phyloP scores from a whole-genome alignment of 2,888 invertebrate species.

The Dolichopus griseipennis region DNA sequence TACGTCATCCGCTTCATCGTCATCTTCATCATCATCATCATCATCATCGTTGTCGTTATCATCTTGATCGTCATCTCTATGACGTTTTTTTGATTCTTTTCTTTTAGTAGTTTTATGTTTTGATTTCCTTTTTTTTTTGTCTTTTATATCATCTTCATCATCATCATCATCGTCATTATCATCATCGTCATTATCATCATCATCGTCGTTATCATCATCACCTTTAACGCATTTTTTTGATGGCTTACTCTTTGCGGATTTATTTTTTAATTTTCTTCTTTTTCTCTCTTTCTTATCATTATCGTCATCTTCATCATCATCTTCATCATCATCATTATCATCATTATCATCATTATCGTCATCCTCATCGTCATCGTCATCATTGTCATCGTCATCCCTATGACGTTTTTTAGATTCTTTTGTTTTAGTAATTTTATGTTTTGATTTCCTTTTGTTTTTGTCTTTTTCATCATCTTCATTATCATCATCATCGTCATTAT shows the following conservation, averaged over 20 bases:
- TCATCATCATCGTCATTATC: slow-evolving; percentile 29
- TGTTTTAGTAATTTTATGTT: too few relatives aligned
- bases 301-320: slow-evolving; percentile 39
- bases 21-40: slow-evolving; percentile 37
- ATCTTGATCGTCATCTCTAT: slow-evolving; percentile 26
- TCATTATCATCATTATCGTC: slow-evolving; percentile 32
- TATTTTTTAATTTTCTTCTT: slow-evolving; percentile 27
- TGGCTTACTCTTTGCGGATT: neutral
- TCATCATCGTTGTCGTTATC: slow-evolving; percentile 32
- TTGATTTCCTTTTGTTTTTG: too few relatives aligned
- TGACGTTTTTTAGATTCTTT: too few relatives aligned
- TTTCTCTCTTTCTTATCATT: slow-evolving; percentile 41
- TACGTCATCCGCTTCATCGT: slow-evolving; percentile 30
- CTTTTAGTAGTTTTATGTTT: neutral
- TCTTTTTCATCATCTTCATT: slow-evolving; percentile 10
- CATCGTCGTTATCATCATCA: slow-evolving; percentile 37
- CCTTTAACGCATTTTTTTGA: too few relatives aligned
- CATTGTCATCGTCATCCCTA: slow-evolving; percentile 43
- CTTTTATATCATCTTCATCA: slow-evolving; percentile 20
- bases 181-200: slow-evolving; percentile 34
- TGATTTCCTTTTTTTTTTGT: neutral
- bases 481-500: slow-evolving; percentile 36
- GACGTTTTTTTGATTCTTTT: slow-evolving; percentile 14
- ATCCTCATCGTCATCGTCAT: slow-evolving; percentile 41
- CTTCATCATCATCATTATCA: slow-evolving; percentile 24